A percentile compares a stretch with the other conserved stretches of the same genome.
These are phyloP conservation scores for Calyptomena viridis DNA, from an alignment of 2,113 vertebrate species.

Conservation along the genomic window DNA sequence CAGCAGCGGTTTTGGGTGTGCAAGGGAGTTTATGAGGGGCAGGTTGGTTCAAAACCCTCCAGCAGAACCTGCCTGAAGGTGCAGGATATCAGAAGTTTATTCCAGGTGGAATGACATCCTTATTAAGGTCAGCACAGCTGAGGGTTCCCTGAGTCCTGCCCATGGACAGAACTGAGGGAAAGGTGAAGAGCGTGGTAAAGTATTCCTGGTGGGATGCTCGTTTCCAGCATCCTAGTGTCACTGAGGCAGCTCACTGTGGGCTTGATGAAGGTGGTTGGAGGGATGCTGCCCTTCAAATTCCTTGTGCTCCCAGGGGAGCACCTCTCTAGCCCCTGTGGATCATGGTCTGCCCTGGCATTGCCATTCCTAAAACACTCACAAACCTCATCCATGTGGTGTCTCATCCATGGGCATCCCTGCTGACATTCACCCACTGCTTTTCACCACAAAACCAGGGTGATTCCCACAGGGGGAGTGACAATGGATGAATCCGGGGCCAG, in stretches of 20 bases:
- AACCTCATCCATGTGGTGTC: rapidly evolving
- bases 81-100: not conserved
- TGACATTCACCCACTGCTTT: rapidly evolving
- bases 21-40: not conserved
- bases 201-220: not conserved
- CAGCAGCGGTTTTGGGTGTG: not conserved
- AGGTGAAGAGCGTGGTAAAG: rapidly evolving
- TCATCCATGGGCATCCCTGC: not conserved
- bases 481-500: not conserved
- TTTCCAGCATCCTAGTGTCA: not conserved
- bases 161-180: rapidly evolving
- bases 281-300: not conserved
- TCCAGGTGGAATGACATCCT: rapidly evolving
- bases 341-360: rapidly evolving
- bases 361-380: not conserved
- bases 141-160: not conserved
- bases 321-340: not conserved
- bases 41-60: not conserved
- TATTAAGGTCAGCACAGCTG: rapidly evolving
- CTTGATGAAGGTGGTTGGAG: rapidly evolving
- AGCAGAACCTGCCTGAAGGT: not conserved
- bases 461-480: not conserved
- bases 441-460: not conserved
- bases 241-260: not conserved
- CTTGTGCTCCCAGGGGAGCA: rapidly evolving